Conservation (phyloP, 2,113 vertebrate genomes). For the Macrotis lagotis region DNA sequence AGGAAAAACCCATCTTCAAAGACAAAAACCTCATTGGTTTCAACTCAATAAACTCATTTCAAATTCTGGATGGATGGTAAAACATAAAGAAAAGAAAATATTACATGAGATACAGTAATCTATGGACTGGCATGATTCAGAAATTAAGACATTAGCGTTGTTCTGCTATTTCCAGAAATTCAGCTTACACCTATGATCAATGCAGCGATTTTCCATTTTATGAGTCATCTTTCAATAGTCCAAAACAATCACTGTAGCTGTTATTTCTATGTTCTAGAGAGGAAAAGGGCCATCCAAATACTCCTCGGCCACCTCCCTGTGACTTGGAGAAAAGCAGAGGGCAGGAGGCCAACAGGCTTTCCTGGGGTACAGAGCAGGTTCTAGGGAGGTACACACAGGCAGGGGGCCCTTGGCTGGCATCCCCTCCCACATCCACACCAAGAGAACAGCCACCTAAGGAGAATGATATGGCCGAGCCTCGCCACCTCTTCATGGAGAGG, state of each 20-base stretch:
- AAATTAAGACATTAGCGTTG: background rate
- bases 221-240: background rate
- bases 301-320: background rate
- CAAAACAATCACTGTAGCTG: background rate
- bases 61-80: background rate
- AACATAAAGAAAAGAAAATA: background rate
- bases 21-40: background rate
- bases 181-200: background rate
- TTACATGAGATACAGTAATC: slow-evolving; percentile 15
- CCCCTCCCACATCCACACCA: background rate
- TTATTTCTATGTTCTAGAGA: background rate
- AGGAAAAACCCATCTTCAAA: slow-evolving; percentile 1
- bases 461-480: no score
- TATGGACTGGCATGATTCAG: background rate
- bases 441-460: background rate
- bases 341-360: background rate
- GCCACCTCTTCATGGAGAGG: background rate
- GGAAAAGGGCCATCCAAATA: background rate
- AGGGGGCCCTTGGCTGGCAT: no score
- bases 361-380: no score
- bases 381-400: no score
- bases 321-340: background rate
- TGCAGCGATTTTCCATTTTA: background rate
- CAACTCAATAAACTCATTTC: background rate
- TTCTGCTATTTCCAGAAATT: background rate